Evolutionary conservation across 1,140 invertebrate species (phyloP).

Genomic region (Delia radicum): DNA sequence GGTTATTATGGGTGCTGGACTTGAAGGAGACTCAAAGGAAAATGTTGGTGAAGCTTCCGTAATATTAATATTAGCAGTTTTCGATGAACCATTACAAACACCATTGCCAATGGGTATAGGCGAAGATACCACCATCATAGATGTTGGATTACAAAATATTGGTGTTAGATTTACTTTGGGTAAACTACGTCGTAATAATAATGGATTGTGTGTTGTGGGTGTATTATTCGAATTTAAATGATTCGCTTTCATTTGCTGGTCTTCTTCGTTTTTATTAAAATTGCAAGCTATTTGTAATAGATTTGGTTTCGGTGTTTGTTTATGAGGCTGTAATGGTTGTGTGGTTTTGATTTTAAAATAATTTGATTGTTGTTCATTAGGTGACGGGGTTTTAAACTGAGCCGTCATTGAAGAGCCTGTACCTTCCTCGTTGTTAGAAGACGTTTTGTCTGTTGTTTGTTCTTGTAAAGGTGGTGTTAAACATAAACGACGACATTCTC

Average conservation of each 20-base stretch:
- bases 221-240: not conserved
- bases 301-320: constrained; percentile 34
- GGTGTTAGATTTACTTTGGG: constrained; percentile 52
- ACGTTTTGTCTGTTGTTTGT: not conserved
- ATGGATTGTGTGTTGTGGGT: constrained; percentile 26
- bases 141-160: constrained; percentile 43
- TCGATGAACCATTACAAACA: not conserved
- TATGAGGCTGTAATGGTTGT: constrained; percentile 24
- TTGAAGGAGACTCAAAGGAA: constrained; percentile 39
- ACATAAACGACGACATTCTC: not conserved
- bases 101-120: constrained; percentile 38
- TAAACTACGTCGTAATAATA: constrained; percentile 38
- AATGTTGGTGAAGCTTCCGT: constrained; percentile 28
- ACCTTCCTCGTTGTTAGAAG: not conserved
- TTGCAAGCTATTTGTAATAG: constrained; percentile 32
- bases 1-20: not conserved
- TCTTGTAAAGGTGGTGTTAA: not conserved
- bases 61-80: constrained; percentile 26
- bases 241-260: not conserved
- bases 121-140: not conserved
- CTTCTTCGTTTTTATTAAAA: constrained; percentile 9
- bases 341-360: not conserved
- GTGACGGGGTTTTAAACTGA: constrained; percentile 48
- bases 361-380: constrained; percentile 32
- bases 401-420: constrained; percentile 25